Evolutionary conservation across 2,888 invertebrate genomes (phyloP), one percentile per base, ranked within the genome.

Genomic region (Scaptomyza flava): DNA sequence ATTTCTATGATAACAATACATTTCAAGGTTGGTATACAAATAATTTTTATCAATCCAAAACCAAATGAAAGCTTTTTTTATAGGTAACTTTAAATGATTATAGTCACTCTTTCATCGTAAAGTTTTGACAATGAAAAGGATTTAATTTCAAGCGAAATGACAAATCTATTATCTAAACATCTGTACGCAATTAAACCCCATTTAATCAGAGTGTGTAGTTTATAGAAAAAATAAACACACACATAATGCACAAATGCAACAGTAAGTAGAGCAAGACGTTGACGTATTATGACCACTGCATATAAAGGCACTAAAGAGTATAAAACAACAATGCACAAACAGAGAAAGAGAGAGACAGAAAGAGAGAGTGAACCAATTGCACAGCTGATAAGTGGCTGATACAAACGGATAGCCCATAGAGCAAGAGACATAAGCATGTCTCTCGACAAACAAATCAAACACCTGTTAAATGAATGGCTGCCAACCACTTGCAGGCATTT

Each of bases 301-400:
- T 33, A 60, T 11, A 61, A 38, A 48, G 31, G 20, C 67, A n/a
- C 31, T 20, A 27, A 66, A 67, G 64, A 67, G 59, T 57, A 31
- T 27, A 61, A 42, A 59, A 34, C 45, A 53, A 58, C 27, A 72
- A 50, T 34, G 45, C 23, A 45, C 33, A 68, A 47, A 58, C 17
- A 61, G 47, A 65, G 20, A 61, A 43, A 65, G 17, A 45, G 20
- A 61, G 45, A 65, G 17, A 45, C 48, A 47, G 36, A 41, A 17
- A 45, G 47, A 36, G 52, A 36, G 48, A 43, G 34, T 36, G 48
- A 38, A 47, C 53, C 63, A 56, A 53, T 73, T 50, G 60, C 42
- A 51, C 54, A 62, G 77, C 80, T 86, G 80, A 80, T 82, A 79
- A 72, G 64, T 67, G 54, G 14, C 34, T 43, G 36, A 42, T 43